Evolutionary conservation across 2,888 invertebrate genomes (phyloP).

Genomic region (Tanaodytes sp.): DNA sequence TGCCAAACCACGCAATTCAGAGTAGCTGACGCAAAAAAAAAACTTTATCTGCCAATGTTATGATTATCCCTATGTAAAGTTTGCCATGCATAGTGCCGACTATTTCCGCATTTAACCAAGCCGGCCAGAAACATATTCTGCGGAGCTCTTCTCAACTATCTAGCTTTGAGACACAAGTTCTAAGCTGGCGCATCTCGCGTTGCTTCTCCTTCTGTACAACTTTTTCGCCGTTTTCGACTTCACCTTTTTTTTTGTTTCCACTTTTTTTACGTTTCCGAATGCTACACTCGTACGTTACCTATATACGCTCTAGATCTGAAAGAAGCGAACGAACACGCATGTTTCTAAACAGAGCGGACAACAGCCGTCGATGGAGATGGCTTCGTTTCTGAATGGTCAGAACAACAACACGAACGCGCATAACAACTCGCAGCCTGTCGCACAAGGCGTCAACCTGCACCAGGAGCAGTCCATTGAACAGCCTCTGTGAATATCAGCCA

Average conservation of each 20-base stretch:
- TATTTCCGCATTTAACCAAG: conserved; percentile 30
- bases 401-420: conserved; percentile 71
- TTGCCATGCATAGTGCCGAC: conserved; percentile 14
- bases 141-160: no score
- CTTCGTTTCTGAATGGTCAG: conserved; percentile 72
- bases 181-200: conserved; percentile 35
- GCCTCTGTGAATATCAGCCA: conserved; percentile 57
- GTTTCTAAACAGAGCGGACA: conserved; percentile 73
- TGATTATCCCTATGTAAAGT: conserved; percentile 12
- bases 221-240: conserved; percentile 42
- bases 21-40: conserved; percentile 19
- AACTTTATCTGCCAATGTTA: conserved; percentile 21
- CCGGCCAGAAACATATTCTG: conserved; percentile 23
- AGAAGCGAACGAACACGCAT: conserved; percentile 73
- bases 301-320: conserved; percentile 72
- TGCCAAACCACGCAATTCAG: conserved; percentile 7
- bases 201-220: conserved; percentile 28
- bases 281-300: conserved; percentile 70
- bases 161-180: conserved; percentile 11
- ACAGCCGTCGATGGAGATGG: conserved; percentile 72
- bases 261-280: conserved; percentile 59
- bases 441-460: conserved; percentile 58
- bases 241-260: conserved; percentile 58
- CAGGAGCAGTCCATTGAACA: conserved; percentile 66
- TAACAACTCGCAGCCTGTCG: conserved; percentile 62